Percentiles rank a stretch among this genome's conserved stretches.
Evolutionary conservation across 2,113 vertebrate species (phyloP).

Genomic region (Gopherus evgoodei): DNA sequence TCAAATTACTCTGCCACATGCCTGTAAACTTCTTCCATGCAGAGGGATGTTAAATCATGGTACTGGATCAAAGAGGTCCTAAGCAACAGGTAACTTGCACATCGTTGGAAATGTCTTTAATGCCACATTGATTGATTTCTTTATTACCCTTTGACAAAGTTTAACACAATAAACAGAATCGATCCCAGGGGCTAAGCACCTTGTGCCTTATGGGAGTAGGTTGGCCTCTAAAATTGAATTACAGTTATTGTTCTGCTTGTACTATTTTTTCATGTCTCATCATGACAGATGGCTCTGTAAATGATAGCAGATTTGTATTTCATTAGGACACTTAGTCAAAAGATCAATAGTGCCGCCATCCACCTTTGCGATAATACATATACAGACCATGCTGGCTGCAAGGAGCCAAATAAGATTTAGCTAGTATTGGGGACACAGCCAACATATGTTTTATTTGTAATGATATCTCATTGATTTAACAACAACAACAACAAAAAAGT

Average conservation of each 20-base stretch:
- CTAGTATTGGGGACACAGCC: background rate
- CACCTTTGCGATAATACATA: background rate
- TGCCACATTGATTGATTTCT: conserved; percentile 20
- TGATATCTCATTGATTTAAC: conserved; percentile 38
- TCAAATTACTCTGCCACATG: background rate
- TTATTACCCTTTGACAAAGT: conserved; percentile 26
- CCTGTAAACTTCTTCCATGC: background rate
- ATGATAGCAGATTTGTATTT: conserved; percentile 69
- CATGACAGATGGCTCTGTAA: conserved; percentile 77
- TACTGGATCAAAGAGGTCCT: background rate
- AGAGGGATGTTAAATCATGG: background rate
- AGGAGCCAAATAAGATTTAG: background rate
- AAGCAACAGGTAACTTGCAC: conserved; percentile 20
- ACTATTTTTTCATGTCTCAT: conserved; percentile 54
- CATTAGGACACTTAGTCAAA: conserved; percentile 59
- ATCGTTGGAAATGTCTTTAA: conserved; percentile 53
- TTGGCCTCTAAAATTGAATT: conserved; percentile 51
- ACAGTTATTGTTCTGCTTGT: conserved; percentile 68
- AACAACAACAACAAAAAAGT: background rate
- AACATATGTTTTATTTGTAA: conserved; percentile 40
- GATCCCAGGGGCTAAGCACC: background rate
- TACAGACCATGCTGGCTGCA: background rate
- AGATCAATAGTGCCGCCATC: conserved; percentile 54
- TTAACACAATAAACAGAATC: conserved; percentile 12
- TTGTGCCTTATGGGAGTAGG: conserved; percentile 20